Conservation (phyloP, 2,113 vertebrate species). For the Dromiciops gliroides region DNA sequence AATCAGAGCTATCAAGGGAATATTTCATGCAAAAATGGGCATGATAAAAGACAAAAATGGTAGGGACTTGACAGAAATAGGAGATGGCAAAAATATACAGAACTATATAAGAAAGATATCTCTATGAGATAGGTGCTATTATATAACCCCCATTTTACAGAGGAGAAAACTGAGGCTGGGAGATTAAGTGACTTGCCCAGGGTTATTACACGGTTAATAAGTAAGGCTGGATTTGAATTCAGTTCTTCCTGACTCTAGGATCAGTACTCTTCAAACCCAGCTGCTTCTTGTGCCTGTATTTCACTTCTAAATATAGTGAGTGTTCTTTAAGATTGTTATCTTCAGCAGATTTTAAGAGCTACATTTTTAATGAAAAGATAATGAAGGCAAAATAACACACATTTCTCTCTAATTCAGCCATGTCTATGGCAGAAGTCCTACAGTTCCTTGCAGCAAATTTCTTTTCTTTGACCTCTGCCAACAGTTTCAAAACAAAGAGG, state of each 20-base stretch:
- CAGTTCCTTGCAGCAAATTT: neutral
- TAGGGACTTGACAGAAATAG: neutral
- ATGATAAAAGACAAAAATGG: neutral
- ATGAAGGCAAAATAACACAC: neutral
- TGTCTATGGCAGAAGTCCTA: neutral
- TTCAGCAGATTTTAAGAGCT: neutral
- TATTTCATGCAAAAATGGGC: neutral
- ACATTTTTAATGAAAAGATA: neutral
- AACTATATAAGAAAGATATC: neutral
- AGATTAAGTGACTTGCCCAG: neutral
- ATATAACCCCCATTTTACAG: neutral
- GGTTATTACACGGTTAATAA: neutral
- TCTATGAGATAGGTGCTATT: neutral
- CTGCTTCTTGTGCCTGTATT: neutral
- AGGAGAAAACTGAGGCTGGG: neutral
- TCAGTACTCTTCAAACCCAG: neutral
- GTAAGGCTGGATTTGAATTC: neutral
- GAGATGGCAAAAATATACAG: neutral
- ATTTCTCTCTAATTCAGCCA: neutral
- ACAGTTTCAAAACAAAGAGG: conserved; percentile 41
- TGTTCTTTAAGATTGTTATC: neutral
- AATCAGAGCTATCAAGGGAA: neutral
- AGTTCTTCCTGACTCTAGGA: neutral
- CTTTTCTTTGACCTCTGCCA: conserved; percentile 15
- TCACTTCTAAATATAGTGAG: neutral